These are phyloP conservation scores for Idaea biselata DNA, from an alignment of 2,888 invertebrate genomes.

Conservation along the genomic window DNA sequence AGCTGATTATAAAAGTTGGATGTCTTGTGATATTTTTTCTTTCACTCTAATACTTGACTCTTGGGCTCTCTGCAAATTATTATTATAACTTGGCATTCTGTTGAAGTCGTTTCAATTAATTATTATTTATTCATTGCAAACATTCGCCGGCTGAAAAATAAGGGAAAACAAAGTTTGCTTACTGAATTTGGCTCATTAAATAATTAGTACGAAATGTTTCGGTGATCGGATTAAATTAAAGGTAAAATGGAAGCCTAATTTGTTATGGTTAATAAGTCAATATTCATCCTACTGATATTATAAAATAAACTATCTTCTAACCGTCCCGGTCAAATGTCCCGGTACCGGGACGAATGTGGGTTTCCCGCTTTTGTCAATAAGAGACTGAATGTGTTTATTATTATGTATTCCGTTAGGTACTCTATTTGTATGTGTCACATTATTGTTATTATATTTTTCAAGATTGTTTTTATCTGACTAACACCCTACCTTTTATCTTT, in stretches of 20 bases:
- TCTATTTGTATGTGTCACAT: too few relatives aligned
- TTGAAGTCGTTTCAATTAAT: neutral
- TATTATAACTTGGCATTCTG: neutral
- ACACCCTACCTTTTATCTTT: too few relatives aligned
- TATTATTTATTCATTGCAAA: neutral
- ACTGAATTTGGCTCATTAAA: neutral
- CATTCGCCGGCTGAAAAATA: neutral
- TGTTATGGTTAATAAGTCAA: neutral
- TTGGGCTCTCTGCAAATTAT: neutral
- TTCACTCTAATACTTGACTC: neutral
- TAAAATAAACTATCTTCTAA: neutral
- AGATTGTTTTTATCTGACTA: too few relatives aligned
- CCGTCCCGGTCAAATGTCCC: too few relatives aligned
- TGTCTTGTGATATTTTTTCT: neutral
- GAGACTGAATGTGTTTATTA: too few relatives aligned
- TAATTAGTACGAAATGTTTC: neutral
- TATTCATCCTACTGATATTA: neutral
- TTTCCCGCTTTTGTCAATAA: too few relatives aligned
- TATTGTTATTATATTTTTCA: too few relatives aligned
- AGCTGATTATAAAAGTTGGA: too few relatives aligned
- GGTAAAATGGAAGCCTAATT: neutral
- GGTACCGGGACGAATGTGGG: too few relatives aligned
- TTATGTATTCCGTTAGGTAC: too few relatives aligned
- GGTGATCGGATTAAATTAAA: neutral
- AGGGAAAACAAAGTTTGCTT: neutral